phyloP scores from a whole-genome alignment of 2,113 vertebrate genomes.

The Poecilia latipinna region DNA sequence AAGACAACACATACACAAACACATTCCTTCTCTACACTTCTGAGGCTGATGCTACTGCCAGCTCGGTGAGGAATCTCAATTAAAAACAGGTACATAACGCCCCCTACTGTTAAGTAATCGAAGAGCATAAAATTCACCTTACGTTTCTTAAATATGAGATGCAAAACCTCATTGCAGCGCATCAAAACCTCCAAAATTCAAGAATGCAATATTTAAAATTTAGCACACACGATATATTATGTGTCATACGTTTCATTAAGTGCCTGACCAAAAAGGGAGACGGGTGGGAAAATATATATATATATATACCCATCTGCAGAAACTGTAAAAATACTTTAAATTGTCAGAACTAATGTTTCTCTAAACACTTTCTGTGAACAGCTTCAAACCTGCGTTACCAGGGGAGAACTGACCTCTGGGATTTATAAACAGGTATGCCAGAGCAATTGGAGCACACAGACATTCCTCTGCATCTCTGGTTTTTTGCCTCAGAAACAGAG shows the following conservation, averaged over 20 bases:
- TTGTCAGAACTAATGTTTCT: too few relatives aligned
- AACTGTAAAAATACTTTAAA: too few relatives aligned
- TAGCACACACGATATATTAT: neutral
- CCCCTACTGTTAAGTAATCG: constrained; percentile 56
- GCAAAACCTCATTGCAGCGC: neutral
- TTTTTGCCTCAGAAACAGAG: too few relatives aligned
- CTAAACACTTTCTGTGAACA: too few relatives aligned
- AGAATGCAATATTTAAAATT: neutral
- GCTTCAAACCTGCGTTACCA: too few relatives aligned
- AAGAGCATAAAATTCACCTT: neutral
- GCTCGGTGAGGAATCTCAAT: neutral
- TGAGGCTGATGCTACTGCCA: neutral
- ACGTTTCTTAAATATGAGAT: neutral
- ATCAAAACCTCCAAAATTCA: neutral
- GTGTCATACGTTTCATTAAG: too few relatives aligned
- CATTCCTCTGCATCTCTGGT: too few relatives aligned
- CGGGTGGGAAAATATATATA: too few relatives aligned
- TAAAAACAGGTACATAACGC: constrained; percentile 37
- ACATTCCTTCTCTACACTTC: constrained; percentile 24
- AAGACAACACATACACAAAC: constrained; percentile 1
- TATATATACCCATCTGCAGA: too few relatives aligned
- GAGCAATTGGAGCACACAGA: too few relatives aligned
- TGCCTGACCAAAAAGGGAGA: too few relatives aligned
- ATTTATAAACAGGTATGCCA: neutral
- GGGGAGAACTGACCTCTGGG: neutral